Conservation (phyloP, 2,888 invertebrate genomes). For the Melipona bicolor region DNA sequence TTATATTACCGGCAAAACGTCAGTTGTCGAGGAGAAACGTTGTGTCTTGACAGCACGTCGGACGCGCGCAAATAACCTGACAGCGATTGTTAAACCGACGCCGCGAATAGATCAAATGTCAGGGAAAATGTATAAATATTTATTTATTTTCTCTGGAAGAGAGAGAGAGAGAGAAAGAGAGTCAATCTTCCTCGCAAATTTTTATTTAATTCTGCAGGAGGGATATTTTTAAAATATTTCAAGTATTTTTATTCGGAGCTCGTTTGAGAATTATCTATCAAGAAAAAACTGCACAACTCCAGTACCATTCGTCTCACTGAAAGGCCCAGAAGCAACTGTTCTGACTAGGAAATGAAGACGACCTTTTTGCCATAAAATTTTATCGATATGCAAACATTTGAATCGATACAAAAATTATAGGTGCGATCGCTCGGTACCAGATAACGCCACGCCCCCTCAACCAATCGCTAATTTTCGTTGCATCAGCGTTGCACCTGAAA, state of each 20-base stretch:
- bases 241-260: background rate
- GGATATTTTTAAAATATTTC: background rate
- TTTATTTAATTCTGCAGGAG: background rate
- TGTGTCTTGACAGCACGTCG: constrained; percentile 40
- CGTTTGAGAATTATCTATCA: background rate
- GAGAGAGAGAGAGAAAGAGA: background rate
- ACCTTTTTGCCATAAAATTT: too few relatives aligned
- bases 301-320: too few relatives aligned
- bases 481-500: too few relatives aligned
- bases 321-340: too few relatives aligned
- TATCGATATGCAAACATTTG: too few relatives aligned
- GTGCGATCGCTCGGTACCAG: too few relatives aligned
- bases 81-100: constrained; percentile 32
- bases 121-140: background rate
- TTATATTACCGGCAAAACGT: constrained; percentile 50
- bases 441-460: too few relatives aligned
- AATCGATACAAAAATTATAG: too few relatives aligned
- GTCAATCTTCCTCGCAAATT: background rate
- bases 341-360: too few relatives aligned
- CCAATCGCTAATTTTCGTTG: too few relatives aligned
- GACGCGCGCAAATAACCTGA: constrained; percentile 51
- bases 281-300: too few relatives aligned
- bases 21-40: constrained; percentile 25
- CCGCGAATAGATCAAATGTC: constrained; percentile 11
- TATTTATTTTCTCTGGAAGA: too few relatives aligned